Conservation (phyloP, 1,140 invertebrate genomes). For the Sitodiplosis mosellana region DNA sequence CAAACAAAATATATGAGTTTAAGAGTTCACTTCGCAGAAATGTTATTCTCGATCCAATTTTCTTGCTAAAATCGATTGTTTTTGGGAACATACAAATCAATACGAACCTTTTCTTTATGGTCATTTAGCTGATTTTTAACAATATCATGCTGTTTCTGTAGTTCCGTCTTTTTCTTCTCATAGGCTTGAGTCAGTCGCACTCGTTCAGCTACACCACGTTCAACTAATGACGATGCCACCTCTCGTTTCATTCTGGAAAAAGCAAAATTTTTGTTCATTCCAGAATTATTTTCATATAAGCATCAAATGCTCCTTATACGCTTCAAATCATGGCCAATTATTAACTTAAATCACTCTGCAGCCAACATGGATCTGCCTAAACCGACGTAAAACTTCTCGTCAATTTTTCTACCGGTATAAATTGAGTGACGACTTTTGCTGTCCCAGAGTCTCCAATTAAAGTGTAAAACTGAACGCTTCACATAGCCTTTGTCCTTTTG, state of each 20-base stretch:
- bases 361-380: too few relatives aligned
- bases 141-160: slow-evolving; percentile 58
- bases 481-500: too few relatives aligned
- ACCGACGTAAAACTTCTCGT: too few relatives aligned
- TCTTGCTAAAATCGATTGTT: not conserved
- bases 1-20: not conserved
- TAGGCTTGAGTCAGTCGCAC: slow-evolving; percentile 53
- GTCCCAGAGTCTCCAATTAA: too few relatives aligned
- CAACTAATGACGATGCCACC: slow-evolving; percentile 53
- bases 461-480: too few relatives aligned
- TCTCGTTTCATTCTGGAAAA: slow-evolving; percentile 49
- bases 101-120: slow-evolving; percentile 46
- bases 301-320: too few relatives aligned
- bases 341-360: too few relatives aligned
- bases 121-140: slow-evolving; percentile 47
- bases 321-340: too few relatives aligned
- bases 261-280: too few relatives aligned
- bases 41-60: not conserved
- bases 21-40: not conserved
- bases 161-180: slow-evolving; percentile 51
- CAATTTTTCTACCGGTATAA: too few relatives aligned
- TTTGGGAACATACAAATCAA: not conserved
- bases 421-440: too few relatives aligned
- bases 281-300: too few relatives aligned
- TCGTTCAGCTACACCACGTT: slow-evolving; percentile 64